Evolutionary conservation across 1,140 invertebrate genomes (phyloP), one percentile per base, ranked within the genome.

Genomic region (Dermatophagoides farinae): DNA sequence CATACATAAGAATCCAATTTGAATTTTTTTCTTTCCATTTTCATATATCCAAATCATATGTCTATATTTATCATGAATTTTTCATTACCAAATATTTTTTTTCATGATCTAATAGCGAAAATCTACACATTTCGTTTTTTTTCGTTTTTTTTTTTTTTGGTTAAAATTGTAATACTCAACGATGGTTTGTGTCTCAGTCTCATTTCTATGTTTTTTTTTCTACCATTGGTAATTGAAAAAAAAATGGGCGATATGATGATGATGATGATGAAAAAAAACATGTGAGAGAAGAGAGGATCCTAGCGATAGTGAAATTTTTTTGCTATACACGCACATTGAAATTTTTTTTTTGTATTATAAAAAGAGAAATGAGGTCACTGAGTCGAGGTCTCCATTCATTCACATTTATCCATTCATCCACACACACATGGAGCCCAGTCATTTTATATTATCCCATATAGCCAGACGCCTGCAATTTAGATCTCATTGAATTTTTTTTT

Each of bases 311-410:
- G 23, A n/a, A 16, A 53, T 53, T 53, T 16, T 20, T 10, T 11
- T 41, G 40, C 9, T 41, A 10, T 41, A 11, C 4, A 18, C 10
- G 5, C n/a, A 18, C n/a, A 16, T 43, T 18, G 41, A 18, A 18
- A 5, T 5, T 10, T 14, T 8, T 41, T 14, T 8, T 8, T 41
- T 8, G 8, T 8, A 10, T 8, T 41, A 10, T 14, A 8, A 8
- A 52, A 20, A 52, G 14, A 39, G 12, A 38, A 55, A 55, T 55
- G 53, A 25, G 53, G 53, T 55, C 53, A 55, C 53, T 55, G 53
- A 55, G 53, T 55, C 53, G 53, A 55, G 53, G 53, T 55, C 53
- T 43, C 11, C 10, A 5, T 43, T 43, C 41, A 43, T 43, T 43
- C 41, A 16, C 2, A 43, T 5, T 5, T 11, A 43, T 11, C 1